These are phyloP conservation scores for Crax fasciolata DNA, from an alignment of 2,797 vertebrate genomes.

Conservation along the genomic window DNA sequence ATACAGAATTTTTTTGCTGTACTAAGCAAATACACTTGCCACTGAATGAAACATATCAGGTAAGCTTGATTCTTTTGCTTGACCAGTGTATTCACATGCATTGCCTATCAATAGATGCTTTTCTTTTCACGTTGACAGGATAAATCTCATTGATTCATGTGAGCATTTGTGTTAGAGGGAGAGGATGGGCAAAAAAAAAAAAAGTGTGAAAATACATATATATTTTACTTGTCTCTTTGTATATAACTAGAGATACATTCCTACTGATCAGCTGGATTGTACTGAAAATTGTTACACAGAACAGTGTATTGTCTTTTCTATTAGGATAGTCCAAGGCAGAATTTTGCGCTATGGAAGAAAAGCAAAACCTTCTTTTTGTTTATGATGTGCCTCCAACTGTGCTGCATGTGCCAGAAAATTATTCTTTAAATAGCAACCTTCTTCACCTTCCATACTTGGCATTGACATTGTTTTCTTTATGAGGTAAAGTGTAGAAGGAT, in stretches of 20 bases:
- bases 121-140: slow-evolving; percentile 20
- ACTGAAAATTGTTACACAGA: neutral
- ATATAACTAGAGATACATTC: neutral
- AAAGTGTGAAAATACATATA: neutral
- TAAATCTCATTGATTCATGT: neutral
- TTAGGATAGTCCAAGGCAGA: neutral
- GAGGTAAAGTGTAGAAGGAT: slow-evolving; percentile 60
- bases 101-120: slow-evolving; percentile 9
- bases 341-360: slow-evolving; percentile 24
- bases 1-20: neutral
- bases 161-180: neutral
- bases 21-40: slow-evolving; percentile 41
- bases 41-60: neutral
- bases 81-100: neutral
- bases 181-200: neutral
- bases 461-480: slow-evolving; percentile 68
- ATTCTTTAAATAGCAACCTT: slow-evolving; percentile 60
- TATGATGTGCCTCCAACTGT: neutral
- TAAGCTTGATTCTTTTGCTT: slow-evolving; percentile 14
- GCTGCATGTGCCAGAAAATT: slow-evolving; percentile 39
- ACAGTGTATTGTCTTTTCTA: neutral
- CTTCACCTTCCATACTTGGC: slow-evolving; percentile 59
- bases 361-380: slow-evolving; percentile 5
- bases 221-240: neutral
- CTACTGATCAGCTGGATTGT: neutral